Evolutionary conservation across 2,797 vertebrate species (phyloP).

Genomic region (Periparus ater): DNA sequence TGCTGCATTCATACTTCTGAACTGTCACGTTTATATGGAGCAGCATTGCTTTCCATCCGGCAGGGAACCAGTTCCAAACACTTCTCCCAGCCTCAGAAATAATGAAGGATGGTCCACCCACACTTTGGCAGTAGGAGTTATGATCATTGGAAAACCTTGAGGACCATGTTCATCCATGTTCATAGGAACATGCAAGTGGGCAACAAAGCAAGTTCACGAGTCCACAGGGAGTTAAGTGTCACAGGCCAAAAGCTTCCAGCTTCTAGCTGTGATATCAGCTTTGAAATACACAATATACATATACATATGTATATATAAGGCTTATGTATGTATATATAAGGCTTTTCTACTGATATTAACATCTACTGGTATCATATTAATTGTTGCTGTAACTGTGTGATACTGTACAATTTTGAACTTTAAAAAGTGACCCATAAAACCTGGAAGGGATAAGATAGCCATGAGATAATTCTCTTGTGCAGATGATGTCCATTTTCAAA

Average conservation of each 20-base stretch:
- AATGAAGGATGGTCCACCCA: background rate
- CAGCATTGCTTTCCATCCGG: background rate
- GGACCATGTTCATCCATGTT: background rate
- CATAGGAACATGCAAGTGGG: fast-evolving
- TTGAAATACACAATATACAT: background rate
- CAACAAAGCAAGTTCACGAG: background rate
- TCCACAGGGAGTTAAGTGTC: background rate
- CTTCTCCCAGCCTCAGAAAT: background rate
- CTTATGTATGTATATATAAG: background rate
- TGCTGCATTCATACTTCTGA: background rate
- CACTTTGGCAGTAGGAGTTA: background rate
- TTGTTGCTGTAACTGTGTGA: background rate
- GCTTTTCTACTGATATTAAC: background rate
- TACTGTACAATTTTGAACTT: background rate
- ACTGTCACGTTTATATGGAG: background rate
- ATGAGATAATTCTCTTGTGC: background rate
- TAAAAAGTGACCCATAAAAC: background rate
- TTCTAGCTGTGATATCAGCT: background rate
- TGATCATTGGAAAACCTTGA: background rate
- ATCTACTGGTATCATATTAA: background rate
- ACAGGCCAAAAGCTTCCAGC: background rate
- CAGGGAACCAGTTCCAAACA: background rate
- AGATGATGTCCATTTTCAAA: background rate
- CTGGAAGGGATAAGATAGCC: background rate
- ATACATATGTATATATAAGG: background rate